Percentiles rank a stretch among this genome's conserved stretches.
These are phyloP conservation scores for Cyanoramphus novaezelandiae DNA, from an alignment of 2,113 vertebrate species.

Conservation along the genomic window DNA sequence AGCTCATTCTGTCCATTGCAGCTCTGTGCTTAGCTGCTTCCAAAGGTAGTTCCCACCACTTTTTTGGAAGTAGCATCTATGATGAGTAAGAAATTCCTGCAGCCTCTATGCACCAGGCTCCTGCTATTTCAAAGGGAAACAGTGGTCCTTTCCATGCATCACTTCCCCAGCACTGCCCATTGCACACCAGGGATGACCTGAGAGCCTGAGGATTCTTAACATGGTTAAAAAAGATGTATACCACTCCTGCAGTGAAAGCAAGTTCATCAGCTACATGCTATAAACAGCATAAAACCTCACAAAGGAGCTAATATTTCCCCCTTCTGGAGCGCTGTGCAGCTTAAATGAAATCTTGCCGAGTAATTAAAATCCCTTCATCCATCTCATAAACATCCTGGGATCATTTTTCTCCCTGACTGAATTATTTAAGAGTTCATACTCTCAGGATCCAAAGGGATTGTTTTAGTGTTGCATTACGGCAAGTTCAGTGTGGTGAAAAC, in stretches of 20 bases:
- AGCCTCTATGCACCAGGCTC: background rate
- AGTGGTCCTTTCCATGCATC: accelerated
- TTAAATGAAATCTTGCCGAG: background rate
- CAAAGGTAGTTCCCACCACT: background rate
- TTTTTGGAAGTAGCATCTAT: background rate
- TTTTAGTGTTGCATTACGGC: background rate
- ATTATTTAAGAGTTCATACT: slow-evolving; percentile 23
- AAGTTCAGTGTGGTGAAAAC: background rate
- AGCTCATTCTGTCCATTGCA: background rate
- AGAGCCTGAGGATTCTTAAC: background rate
- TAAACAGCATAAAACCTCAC: slow-evolving; percentile 3
- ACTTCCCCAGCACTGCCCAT: background rate
- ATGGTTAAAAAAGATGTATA: background rate
- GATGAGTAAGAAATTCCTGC: background rate
- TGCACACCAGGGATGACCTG: accelerated
- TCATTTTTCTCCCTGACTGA: background rate
- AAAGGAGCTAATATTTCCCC: background rate
- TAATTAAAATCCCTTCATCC: slow-evolving; percentile 59
- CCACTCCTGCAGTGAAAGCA: background rate
- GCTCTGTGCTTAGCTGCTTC: background rate
- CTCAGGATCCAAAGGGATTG: background rate
- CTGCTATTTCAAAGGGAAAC: accelerated
- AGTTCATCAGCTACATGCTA: background rate
- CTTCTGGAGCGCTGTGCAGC: background rate
- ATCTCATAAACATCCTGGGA: slow-evolving; percentile 32